Base-by-base conservation (phyloP, 2,888 invertebrate species). In the Synergus gifuensis region DNA sequence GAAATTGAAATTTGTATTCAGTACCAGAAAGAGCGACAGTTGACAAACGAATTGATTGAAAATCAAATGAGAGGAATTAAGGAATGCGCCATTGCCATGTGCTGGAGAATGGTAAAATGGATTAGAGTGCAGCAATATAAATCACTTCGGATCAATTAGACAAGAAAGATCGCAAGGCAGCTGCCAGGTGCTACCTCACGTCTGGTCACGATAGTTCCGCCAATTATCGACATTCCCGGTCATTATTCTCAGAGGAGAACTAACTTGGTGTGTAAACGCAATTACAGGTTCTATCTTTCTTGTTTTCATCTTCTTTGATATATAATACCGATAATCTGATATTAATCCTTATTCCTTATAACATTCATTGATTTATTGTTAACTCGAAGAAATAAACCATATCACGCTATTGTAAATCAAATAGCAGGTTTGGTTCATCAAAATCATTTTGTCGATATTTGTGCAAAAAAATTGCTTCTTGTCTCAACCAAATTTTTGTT, bases 131-230 rank as follows among this genome's bases (percentile, higher is more conserved):
- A 66, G 46, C 66, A 64, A n/a, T 78, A 76, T 49, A 91, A 90
- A 91, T 90, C 91, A 90, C 89, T 85, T 85, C 81, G 87, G 90
- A 91, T 91, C 90, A 90, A 90, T 91, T 90, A 90, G 89, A 90
- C 89, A 90, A 88, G 88, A 88, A 88, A 88, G 85, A 89, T 87
- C 87, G 88, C 83, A 85, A 87, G 88, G 81, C 80, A 78, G 81
- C 80, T 77, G 86, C 87, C 87, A 87, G 87, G 86, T 88, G 88
- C 87, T 79, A 85, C 82, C 78, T 82, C 83, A 83, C 85, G 83
- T 85, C 82, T 86, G 83, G 84, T 79, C 81, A 82, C 83, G 86
- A 87, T 84, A 86, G 85, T 84, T 83, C 83, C 82, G 87, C 88
- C 88, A 89, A 90, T 90, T 90, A 90, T 90, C 90, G 88, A 86